phyloP scores from a whole-genome alignment of 2,888 invertebrate species.

The Tupiocoris notatus region DNA sequence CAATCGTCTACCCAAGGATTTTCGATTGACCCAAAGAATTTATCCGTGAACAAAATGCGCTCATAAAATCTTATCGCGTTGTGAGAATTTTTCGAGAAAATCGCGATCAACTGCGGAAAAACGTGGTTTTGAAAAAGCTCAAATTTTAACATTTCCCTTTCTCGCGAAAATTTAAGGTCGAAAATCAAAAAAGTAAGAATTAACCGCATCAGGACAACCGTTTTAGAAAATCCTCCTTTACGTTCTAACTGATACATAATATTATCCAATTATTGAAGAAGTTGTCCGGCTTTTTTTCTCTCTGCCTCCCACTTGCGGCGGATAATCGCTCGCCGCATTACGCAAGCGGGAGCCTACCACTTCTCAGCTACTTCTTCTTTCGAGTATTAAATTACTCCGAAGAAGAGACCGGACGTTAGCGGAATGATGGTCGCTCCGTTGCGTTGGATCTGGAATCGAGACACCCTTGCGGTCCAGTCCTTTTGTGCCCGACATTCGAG shows the following conservation, averaged over 20 bases:
- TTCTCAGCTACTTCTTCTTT: not conserved
- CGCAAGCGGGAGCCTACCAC: conserved; percentile 14
- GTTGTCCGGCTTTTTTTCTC: conserved; percentile 25
- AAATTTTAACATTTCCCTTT: no score
- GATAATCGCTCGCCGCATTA: conserved; percentile 28
- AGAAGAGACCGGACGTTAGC: not conserved
- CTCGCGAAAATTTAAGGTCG: no score
- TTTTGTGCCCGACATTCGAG: not conserved
- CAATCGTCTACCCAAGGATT: no score
- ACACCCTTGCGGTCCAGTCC: not conserved
- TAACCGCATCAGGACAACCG: no score
- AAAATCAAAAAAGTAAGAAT: no score
- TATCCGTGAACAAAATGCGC: no score
- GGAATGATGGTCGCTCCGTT: not conserved
- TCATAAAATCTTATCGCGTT: no score
- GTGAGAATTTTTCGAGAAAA: no score
- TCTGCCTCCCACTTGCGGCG: not conserved
- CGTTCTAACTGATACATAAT: conserved; percentile 13
- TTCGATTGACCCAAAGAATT: no score
- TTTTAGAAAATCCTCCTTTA: not conserved
- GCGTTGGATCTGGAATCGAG: not conserved
- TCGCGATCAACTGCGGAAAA: no score
- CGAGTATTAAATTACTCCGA: conserved; percentile 24
- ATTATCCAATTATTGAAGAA: conserved; percentile 23
- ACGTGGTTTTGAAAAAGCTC: no score